Evolutionary conservation across 1,140 invertebrate species (phyloP).

Genomic region (Hetaerina americana): DNA sequence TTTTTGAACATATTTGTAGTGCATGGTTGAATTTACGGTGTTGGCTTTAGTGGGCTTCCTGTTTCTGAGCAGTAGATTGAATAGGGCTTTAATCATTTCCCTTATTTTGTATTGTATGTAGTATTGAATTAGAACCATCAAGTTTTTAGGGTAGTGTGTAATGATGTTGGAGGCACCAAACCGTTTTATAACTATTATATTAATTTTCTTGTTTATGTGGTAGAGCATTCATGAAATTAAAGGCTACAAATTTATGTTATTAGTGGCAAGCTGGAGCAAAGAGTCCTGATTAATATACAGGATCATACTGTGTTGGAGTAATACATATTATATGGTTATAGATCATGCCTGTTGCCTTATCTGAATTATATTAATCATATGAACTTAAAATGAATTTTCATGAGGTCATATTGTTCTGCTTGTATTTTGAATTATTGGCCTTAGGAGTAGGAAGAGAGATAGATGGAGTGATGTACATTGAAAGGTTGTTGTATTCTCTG

Average conservation of each 20-base stretch:
- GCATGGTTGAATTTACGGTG: background rate
- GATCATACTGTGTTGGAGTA: too few species aligned
- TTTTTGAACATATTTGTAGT: background rate
- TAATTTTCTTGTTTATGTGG: background rate
- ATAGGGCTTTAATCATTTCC: background rate
- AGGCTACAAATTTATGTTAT: background rate
- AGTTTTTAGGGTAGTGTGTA: background rate
- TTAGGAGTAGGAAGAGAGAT: background rate
- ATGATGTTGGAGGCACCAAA: background rate
- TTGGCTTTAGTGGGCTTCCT: background rate
- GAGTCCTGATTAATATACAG: background rate
- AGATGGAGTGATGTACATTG: background rate
- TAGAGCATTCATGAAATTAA: constrained; percentile 1
- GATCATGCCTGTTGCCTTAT: background rate
- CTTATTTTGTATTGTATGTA: background rate
- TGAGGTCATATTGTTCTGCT: background rate
- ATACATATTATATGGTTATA: background rate
- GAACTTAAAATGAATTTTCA: background rate
- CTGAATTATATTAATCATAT: background rate
- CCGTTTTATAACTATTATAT: background rate
- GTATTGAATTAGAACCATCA: background rate
- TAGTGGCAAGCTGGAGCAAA: background rate
- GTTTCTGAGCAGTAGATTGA: background rate
- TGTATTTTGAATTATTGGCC: background rate
- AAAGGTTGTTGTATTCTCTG: background rate